Conservation (phyloP, 37 sponge, comb jelly and placozoan species). For the Halichondria panicea region DNA sequence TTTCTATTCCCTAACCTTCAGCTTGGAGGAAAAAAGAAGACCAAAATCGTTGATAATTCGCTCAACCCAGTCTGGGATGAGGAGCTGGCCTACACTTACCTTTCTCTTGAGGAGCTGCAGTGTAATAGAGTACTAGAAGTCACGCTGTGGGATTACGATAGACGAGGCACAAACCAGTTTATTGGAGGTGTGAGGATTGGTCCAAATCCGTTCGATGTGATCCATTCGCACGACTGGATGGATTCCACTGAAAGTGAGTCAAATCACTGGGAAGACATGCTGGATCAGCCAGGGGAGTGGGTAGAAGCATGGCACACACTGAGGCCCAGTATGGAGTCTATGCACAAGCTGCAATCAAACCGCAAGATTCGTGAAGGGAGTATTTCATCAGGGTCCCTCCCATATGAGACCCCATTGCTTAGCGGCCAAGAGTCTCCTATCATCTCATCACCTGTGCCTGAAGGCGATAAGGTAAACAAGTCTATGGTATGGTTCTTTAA, state of each 20-base stretch:
- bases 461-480: no score
- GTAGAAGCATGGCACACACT: slow-evolving; percentile 60
- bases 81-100: slow-evolving; percentile 16
- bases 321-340: slow-evolving; percentile 26
- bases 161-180: slow-evolving; percentile 55
- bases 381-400: no score
- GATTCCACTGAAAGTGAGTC: slow-evolving; percentile 48
- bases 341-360: no score
- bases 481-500: no score
- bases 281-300: slow-evolving; percentile 64
- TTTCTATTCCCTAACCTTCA: slow-evolving; percentile 48
- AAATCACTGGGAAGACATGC: slow-evolving; percentile 56
- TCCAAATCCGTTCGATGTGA: background rate
- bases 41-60: slow-evolving; percentile 36
- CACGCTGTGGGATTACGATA: slow-evolving; percentile 64
- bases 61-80: slow-evolving; percentile 63
- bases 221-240: slow-evolving; percentile 33
- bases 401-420: no score
- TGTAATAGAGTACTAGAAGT: slow-evolving; percentile 48
- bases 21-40: slow-evolving; percentile 47
- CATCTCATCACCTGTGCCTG: no score
- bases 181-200: slow-evolving; percentile 68
- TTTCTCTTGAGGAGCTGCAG: slow-evolving; percentile 21
- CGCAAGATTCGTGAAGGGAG: no score
- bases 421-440: no score